These are phyloP conservation scores for Cygnus buccinator DNA, from an alignment of 2,113 vertebrate genomes.

Conservation along the genomic window DNA sequence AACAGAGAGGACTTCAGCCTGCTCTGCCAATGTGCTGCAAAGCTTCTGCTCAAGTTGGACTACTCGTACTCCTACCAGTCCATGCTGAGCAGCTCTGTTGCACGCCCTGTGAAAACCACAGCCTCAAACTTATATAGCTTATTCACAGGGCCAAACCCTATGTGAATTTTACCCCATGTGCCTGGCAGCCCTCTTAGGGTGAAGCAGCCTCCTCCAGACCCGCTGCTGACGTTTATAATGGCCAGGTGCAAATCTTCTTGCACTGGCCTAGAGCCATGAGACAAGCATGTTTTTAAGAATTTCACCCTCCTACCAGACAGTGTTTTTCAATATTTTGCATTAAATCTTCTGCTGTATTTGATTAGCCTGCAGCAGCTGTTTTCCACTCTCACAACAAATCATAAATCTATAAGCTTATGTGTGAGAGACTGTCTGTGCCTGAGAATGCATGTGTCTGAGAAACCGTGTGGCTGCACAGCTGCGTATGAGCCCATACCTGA, in stretches of 20 bases:
- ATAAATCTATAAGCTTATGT: constrained; percentile 50
- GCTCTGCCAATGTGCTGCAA: not conserved
- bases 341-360: constrained; percentile 64
- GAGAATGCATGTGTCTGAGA: not conserved
- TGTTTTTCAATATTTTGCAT: constrained; percentile 59
- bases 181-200: not conserved
- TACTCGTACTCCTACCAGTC: not conserved
- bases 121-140: not conserved
- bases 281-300: constrained; percentile 33
- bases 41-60: not conserved
- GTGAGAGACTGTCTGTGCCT: constrained; percentile 45
- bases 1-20: not conserved
- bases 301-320: constrained; percentile 49
- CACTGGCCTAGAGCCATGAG: not conserved
- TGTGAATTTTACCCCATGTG: not conserved
- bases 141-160: not conserved
- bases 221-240: not conserved
- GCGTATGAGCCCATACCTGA: not conserved
- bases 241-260: constrained; percentile 60
- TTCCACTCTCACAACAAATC: constrained; percentile 65
- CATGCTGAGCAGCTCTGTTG: not conserved
- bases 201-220: constrained; percentile 11
- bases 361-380: constrained; percentile 71
- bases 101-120: not conserved
- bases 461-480: not conserved